Evolutionary conservation across 2,888 invertebrate genomes (phyloP), one percentile per base, ranked within the genome.

Genomic region (Melangyna quadrimaculata): DNA sequence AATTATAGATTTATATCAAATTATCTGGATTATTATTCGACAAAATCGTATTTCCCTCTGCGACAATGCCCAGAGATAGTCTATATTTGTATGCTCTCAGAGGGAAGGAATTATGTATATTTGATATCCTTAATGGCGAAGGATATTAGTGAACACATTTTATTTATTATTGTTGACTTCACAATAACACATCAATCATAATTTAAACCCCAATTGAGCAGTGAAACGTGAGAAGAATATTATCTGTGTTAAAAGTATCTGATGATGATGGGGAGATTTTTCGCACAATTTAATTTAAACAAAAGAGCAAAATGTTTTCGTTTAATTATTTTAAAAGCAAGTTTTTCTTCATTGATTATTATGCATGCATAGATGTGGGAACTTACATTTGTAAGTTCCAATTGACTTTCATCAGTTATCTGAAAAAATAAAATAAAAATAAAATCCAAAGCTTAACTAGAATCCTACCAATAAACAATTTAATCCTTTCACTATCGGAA

Each of bases 21-120:
- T 81, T 75, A 75, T 72, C 43, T 12, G 65, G 71, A 82, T 72
- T 82, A 82, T 72, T 78, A 72, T 67, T 73, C 22, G 12, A 77
- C 57, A 59, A 57, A 77, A 81, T 77, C 67, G 53, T 81, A 53
- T 67, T 75, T 71, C 63, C 63, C 40, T 10, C 55, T 10, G 5
- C 29, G 55, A 17, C 17, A n/a, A 6, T 5, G 10, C 27, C 1
- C 5, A 19, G 29, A 55, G 4, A 29, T 17, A 10, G n/a, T 55
- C 24, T 55, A 9, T 53, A n/a, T 29, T 17, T 53, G 9, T 55
- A 5, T 57, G 22, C 22, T 8, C 0, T 6, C 12, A 19, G n/a
- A 17, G 37, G 6, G 9, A 5, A 22, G 57, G 5, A 12, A 14
- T 12, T 19, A n/a, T 37, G 6, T 32, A 17, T 55, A 65, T 63